Percentiles rank a stretch among this genome's conserved stretches.
Evolutionary conservation across 1,140 invertebrate genomes (phyloP).

Genomic region (Marisa cornuarietis): DNA sequence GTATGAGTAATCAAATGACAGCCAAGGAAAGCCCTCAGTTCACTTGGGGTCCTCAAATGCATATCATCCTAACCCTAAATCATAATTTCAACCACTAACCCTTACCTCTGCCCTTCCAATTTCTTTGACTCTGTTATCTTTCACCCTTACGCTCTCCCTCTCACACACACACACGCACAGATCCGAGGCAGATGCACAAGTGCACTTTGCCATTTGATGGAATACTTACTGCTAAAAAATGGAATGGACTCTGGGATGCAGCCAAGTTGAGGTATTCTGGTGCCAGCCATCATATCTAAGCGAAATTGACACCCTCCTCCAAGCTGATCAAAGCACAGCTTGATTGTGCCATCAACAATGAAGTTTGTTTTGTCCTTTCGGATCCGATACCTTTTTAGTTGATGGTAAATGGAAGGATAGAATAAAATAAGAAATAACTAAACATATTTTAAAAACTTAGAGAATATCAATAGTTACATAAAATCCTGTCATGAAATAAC

Average conservation of each 20-base stretch:
- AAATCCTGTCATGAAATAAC: not conserved
- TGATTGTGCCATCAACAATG: slow-evolving; percentile 12
- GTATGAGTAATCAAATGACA: too few relatives aligned
- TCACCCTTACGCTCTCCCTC: not conserved
- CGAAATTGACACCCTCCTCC: slow-evolving; percentile 11
- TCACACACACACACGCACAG: not conserved
- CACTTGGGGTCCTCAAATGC: too few relatives aligned
- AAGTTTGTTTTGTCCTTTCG: slow-evolving; percentile 22
- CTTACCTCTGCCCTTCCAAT: not conserved
- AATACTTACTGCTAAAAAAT: slow-evolving; percentile 16
- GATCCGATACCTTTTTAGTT: slow-evolving; percentile 18
- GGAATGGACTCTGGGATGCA: slow-evolving; percentile 19
- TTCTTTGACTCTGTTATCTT: not conserved
- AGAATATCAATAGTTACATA: too few relatives aligned
- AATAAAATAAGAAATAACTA: not conserved
- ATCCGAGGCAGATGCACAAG: not conserved
- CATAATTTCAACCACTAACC: not conserved
- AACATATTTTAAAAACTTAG: not conserved
- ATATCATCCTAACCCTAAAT: too few relatives aligned
- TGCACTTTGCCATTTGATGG: not conserved
- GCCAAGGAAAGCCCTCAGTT: too few relatives aligned
- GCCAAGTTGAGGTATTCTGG: slow-evolving; percentile 25
- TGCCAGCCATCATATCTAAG: not conserved
- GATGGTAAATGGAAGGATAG: not conserved
- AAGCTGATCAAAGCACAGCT: slow-evolving; percentile 21